phyloP scores from a whole-genome alignment of 2,888 invertebrate species.

The Buathra laborator region DNA sequence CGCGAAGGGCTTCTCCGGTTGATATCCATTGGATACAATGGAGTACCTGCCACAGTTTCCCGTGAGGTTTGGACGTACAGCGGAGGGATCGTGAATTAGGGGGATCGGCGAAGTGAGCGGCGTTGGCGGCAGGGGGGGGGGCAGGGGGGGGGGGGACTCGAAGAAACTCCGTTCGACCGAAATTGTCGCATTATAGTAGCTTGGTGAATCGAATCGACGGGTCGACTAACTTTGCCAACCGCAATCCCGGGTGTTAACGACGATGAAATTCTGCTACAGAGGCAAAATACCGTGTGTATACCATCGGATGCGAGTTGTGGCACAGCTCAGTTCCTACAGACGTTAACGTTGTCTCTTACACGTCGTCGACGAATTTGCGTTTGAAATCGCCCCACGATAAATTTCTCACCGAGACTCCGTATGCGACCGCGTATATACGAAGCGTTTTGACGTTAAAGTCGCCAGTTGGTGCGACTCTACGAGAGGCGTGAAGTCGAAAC shows the following conservation, averaged over 20 bases:
- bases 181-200: conserved; percentile 76
- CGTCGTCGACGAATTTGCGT: conserved; percentile 79
- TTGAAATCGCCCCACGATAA: conserved; percentile 76
- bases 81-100: too few relatives aligned
- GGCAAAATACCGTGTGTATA: background rate
- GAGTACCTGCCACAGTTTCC: conserved; percentile 21
- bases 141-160: background rate
- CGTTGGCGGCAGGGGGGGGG: background rate
- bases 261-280: conserved; percentile 55
- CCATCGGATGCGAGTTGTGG: background rate
- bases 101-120: too few relatives aligned
- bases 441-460: conserved; percentile 5
- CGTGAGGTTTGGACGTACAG: background rate
- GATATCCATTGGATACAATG: conserved; percentile 33
- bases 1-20: conserved; percentile 16
- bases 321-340: conserved; percentile 3
- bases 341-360: conserved; percentile 69
- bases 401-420: conserved; percentile 6
- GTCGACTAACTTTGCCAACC: conserved; percentile 79
- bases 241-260: conserved; percentile 73
- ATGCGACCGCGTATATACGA: conserved; percentile 22
- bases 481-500: conserved; percentile 8
- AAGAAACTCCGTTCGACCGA: conserved; percentile 50
- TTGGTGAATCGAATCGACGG: conserved; percentile 75
- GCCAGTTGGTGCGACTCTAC: background rate